phyloP scores from a whole-genome alignment of 2,797 vertebrate genomes.

The Alca torda region DNA sequence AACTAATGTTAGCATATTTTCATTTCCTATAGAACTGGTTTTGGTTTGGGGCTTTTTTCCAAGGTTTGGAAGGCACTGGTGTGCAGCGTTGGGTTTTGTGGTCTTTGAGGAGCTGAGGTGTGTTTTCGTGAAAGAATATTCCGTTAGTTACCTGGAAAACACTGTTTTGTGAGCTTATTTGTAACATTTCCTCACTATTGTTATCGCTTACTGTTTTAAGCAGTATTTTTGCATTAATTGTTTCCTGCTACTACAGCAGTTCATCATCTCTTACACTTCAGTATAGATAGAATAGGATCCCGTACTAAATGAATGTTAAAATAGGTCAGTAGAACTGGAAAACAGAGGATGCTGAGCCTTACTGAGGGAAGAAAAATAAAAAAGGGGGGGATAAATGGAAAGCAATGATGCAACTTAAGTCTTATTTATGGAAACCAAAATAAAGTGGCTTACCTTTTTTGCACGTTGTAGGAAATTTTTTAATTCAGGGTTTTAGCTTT shows the following conservation, averaged over 20 bases:
- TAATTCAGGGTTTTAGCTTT: neutral
- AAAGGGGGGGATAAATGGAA: neutral
- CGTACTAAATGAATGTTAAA: neutral
- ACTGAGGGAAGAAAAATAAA: too few species aligned
- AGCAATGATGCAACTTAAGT: neutral
- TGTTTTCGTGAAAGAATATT: neutral
- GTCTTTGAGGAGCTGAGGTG: neutral
- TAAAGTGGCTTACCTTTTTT: neutral
- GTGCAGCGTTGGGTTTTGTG: neutral
- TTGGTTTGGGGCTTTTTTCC: accelerated
- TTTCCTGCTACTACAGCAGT: neutral
- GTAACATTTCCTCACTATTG: neutral
- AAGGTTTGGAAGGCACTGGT: neutral
- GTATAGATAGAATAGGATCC: neutral
- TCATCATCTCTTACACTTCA: neutral
- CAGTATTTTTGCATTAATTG: neutral
- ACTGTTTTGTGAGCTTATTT: neutral
- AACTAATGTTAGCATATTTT: neutral
- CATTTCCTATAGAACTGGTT: neutral
- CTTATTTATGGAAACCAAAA: neutral
- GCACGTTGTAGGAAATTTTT: neutral
- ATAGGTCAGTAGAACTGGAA: neutral
- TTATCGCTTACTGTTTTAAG: neutral
- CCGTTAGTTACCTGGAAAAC: neutral
- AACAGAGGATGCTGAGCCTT: neutral